Conservation (phyloP, 2,888 invertebrate species). For the Ceratothoa steindachneri region DNA sequence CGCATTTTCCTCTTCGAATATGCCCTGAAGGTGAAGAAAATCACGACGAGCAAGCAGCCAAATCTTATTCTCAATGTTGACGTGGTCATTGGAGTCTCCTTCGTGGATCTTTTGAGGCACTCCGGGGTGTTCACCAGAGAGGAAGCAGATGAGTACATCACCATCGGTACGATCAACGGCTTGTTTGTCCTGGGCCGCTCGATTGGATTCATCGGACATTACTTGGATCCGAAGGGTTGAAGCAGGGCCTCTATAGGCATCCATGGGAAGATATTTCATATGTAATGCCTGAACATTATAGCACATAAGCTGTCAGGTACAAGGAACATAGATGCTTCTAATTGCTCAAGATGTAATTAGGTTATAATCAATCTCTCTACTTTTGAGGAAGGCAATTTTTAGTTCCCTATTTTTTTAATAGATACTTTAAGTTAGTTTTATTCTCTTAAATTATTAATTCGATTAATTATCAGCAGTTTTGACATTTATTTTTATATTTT, state of each 20-base stretch:
- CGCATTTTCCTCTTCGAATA: conserved; percentile 84
- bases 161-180: conserved; percentile 96
- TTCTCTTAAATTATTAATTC: no score
- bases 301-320: no score
- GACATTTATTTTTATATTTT: no score
- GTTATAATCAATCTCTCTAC: no score
- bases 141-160: conserved; percentile 82
- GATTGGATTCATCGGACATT: conserved; percentile 97
- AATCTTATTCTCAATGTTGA: conserved; percentile 98
- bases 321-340: no score
- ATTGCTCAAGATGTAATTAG: no score
- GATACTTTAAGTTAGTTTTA: no score
- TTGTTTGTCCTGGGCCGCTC: conserved; percentile 96
- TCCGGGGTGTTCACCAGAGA: conserved; percentile 89
- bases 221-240: conserved; percentile 96
- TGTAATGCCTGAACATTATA: conserved; percentile 65
- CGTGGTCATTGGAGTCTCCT: conserved; percentile 94
- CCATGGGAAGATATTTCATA: conserved; percentile 99
- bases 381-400: no score
- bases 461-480: no score
- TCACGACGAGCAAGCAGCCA: conserved; percentile 98
- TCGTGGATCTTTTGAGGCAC: conserved; percentile 91
- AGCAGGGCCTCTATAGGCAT: conserved; percentile 97
- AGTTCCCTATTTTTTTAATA: no score
- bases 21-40: conserved; percentile 88